Percentiles rank a stretch among this genome's conserved stretches.
phyloP scores from a whole-genome alignment of 2,888 invertebrate genomes.

The Papilio demoleus region DNA sequence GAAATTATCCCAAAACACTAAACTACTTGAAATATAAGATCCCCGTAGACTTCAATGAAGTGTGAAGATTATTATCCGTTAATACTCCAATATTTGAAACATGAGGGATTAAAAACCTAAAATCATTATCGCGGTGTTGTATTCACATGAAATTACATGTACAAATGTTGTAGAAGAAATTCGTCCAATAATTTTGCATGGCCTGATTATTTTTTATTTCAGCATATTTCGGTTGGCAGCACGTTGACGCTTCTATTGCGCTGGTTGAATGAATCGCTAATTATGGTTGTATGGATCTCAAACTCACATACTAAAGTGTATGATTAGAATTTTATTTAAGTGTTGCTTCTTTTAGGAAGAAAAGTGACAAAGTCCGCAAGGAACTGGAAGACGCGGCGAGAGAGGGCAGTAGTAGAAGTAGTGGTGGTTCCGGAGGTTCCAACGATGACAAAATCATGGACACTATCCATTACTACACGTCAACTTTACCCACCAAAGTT shows the following conservation, averaged over 20 bases:
- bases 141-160: no score
- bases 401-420: constrained; percentile 84
- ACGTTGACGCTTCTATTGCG: constrained; percentile 30
- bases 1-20: no score
- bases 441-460: constrained; percentile 72
- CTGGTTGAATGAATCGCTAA: constrained; percentile 25
- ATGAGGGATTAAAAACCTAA: no score
- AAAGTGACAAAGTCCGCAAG: constrained; percentile 93
- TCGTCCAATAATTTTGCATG: constrained; percentile 15
- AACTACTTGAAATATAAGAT: no score
- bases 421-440: constrained; percentile 68
- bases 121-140: no score
- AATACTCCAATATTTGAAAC: no score
- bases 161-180: neutral
- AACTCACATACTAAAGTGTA: neutral
- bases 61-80: neutral
- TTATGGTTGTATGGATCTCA: constrained; percentile 8
- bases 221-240: constrained; percentile 9
- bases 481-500: constrained; percentile 86
- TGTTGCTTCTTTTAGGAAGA: constrained; percentile 86
- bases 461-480: constrained; percentile 73
- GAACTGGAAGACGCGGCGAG: constrained; percentile 96
- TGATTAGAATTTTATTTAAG: neutral
- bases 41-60: neutral
- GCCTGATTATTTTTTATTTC: constrained; percentile 14